These are phyloP conservation scores for Halictus ligatus DNA, from an alignment of 2,888 invertebrate genomes.

Conservation along the genomic window DNA sequence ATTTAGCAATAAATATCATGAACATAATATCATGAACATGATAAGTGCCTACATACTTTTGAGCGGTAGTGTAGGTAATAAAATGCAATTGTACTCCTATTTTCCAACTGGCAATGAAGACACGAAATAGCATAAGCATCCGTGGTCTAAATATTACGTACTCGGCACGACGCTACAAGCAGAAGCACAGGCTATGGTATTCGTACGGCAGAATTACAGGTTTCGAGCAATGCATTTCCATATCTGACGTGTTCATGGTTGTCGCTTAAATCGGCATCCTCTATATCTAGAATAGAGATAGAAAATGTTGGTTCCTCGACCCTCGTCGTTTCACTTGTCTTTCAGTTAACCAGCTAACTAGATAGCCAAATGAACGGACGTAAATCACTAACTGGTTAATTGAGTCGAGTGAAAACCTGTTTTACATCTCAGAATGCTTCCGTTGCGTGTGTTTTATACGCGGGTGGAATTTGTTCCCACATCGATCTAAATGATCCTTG, in stretches of 20 bases:
- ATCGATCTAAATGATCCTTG: slow-evolving; percentile 2
- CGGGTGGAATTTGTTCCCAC: slow-evolving; percentile 1
- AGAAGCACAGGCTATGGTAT: not conserved
- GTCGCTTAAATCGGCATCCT: slow-evolving; percentile 18
- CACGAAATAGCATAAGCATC: not conserved
- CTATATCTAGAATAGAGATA: slow-evolving; percentile 37
- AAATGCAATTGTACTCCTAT: no score
- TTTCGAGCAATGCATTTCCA: slow-evolving; percentile 31
- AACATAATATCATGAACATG: no score
- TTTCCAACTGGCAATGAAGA: not conserved
- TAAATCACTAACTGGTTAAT: slow-evolving; percentile 64
- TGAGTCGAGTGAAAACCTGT: slow-evolving; percentile 64
- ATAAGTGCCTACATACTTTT: no score
- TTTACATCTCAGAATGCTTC: slow-evolving; percentile 39
- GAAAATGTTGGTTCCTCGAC: slow-evolving; percentile 36
- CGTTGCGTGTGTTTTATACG: slow-evolving; percentile 30
- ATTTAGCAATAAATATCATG: no score
- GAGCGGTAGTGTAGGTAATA: no score
- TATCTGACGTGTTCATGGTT: slow-evolving; percentile 35
- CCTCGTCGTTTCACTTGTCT: slow-evolving; percentile 41
- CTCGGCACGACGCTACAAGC: not conserved
- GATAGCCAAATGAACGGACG: slow-evolving; percentile 61
- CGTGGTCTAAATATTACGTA: not conserved
- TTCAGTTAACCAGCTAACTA: slow-evolving; percentile 41
- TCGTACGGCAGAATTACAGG: slow-evolving; percentile 28